Base-by-base conservation (phyloP, 2,113 vertebrate species). In the Hoplias malabaricus region DNA sequence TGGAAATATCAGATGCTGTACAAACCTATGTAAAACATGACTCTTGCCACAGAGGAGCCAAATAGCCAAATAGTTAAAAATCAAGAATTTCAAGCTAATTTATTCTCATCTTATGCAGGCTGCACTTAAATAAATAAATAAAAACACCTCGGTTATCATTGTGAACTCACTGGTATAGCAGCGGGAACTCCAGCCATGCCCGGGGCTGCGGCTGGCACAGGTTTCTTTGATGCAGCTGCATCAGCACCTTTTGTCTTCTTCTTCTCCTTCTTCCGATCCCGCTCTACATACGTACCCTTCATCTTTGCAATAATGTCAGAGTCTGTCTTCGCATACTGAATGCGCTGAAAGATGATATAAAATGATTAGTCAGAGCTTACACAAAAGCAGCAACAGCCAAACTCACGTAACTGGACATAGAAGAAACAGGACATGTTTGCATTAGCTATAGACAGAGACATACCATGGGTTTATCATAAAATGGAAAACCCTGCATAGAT, bases 401-500 rank as follows among this genome's bases (percentile, higher is more conserved):
- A 34, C 10, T 27, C 21, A 56, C 10, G 11, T 14, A 27, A 43
- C 29, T 25, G 42, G 23, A 46, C 36, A 59, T 1, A 19, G 1
- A 10, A 4, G 21, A 33, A 23, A 57, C n/a, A n/a, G n/a, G n/a
- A 13, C 19, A 21, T 19, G 0, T 40, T 19, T 8, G 23, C 42
- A 16, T 23, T 34, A 2, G 6, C 8, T n/a, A 54, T 5, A 10
- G 23, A 42, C 33, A 38, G 11, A 0, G 3, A 5, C 91, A 72
- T 88, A 98, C 96, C 96, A 98, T 97, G 0, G 96, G 96, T 82
- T 97, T 98, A 79, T 98, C 96, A 0, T 98, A 98, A 84, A 98
- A 98, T 1, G 96, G 96, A 80, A 98, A 98, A 0, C 96, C 96
- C 78, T 98, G 96, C 96, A 98, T 96, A 21, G 96, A 98, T 9